Evolutionary conservation across 2,888 invertebrate species (phyloP).

Genomic region (Clusia tigrina): DNA sequence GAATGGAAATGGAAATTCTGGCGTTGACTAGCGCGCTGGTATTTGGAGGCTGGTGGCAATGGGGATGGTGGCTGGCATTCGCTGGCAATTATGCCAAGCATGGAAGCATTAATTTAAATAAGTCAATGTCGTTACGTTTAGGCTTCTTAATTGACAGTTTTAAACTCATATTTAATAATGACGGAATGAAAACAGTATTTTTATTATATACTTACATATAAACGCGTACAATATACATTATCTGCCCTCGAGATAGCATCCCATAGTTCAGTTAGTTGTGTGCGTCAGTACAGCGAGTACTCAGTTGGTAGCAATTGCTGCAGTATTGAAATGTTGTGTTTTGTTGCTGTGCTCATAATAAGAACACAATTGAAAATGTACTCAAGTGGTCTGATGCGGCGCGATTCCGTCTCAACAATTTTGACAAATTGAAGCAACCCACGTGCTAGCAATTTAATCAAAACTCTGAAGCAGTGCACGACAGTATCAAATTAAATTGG

Average conservation of each 20-base stretch:
- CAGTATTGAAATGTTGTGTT: background rate
- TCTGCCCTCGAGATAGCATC: background rate
- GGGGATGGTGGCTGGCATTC: background rate
- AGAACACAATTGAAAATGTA: background rate
- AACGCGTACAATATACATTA: no score
- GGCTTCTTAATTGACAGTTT: constrained; percentile 20
- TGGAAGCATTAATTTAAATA: constrained; percentile 20
- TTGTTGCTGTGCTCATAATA: background rate
- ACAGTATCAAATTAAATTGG: constrained; percentile 20
- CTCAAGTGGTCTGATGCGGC: constrained; percentile 18
- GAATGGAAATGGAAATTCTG: constrained; percentile 10
- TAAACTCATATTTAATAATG: constrained; percentile 15
- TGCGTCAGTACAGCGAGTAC: background rate
- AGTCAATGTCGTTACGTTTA: constrained; percentile 12
- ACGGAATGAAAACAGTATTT: background rate
- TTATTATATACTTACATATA: background rate
- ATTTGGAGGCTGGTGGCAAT: no score
- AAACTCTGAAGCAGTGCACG: constrained; percentile 6
- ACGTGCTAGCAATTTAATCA: constrained; percentile 15
- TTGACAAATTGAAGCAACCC: constrained; percentile 21
- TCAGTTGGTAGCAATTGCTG: background rate
- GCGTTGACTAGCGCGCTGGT: background rate
- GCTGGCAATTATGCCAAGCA: background rate
- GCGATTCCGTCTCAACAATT: constrained; percentile 6
- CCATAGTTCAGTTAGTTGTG: background rate